Evolutionary conservation across 2,113 vertebrate genomes (phyloP), one percentile per base, ranked within the genome.

Genomic region (Macquaria australasica): DNA sequence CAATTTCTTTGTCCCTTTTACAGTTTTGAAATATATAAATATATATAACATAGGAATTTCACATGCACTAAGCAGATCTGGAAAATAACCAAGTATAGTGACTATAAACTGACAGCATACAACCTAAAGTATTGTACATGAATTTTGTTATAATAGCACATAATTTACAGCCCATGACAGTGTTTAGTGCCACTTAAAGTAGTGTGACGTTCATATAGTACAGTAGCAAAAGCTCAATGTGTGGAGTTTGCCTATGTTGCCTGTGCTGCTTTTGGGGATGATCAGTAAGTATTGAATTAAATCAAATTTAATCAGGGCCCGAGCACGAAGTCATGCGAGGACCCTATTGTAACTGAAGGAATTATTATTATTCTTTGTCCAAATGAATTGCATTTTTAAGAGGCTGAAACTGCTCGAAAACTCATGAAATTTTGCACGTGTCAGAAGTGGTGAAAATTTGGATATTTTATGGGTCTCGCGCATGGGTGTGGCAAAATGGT

Each of bases 201-300:
- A 41, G 21, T 3, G 34, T 66, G 37, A 41, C 0, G 10, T 18
- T 62, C 5, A 20, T 20, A 20, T 11, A 66, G 4, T 3, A n/a
- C 37, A 66, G 28, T 31, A 31, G 3, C 8, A 41, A 12, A 64
- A 20, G 10, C 39, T 41, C 15, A 66, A 0, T 10, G 6, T 43
- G 34, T 4, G 34, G 34, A 34, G 34, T 34, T 34, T 34, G 34
- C 28, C 28, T 31, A 3, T 14, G 11, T 8, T 87, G 21, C 12
- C 28, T 48, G 3, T 82, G 28, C 64, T 91, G 15, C 55, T 89
- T 76, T 15, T 85, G 21, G 62, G 62, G 34, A 8, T 69, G 16
- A 73, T 84, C 28, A n/a, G 87, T 89, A 79, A 81, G 77, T 75
- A 53, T 25, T 75, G 8, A 18, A n/a, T 67, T 12, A 28, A 18